Evolutionary conservation across 2,113 vertebrate genomes (phyloP).

Genomic region (Danio rerio): GRCz12tu NC_133196.1:25855001-25855500

Average conservation of each 20-base stretch:
- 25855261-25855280: conserved; percentile 85
- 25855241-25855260: conserved; percentile 85
- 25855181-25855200: conserved; percentile 93
- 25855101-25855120: conserved; percentile 75
- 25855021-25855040: conserved; percentile 49
- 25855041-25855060: conserved; percentile 58
- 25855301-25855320: conserved; percentile 79
- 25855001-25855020: conserved; percentile 9
- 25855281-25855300: conserved; percentile 78
- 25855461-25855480: conserved; percentile 76
- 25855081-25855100: conserved; percentile 77
- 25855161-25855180: conserved; percentile 87
- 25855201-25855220: conserved; percentile 82
- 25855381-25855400: conserved; percentile 82
- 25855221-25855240: conserved; percentile 80
- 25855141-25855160: conserved; percentile 85
- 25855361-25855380: conserved; percentile 78
- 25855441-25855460: conserved; percentile 84
- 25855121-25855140: conserved; percentile 76
- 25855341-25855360: conserved; percentile 78
- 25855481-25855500: conserved; percentile 1
- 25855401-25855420: conserved; percentile 84
- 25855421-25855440: conserved; percentile 79
- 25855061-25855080: conserved; percentile 76
- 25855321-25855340: conserved; percentile 67